Conservation (phyloP, 2,113 vertebrate species). For the Ameiurus melas region DNA sequence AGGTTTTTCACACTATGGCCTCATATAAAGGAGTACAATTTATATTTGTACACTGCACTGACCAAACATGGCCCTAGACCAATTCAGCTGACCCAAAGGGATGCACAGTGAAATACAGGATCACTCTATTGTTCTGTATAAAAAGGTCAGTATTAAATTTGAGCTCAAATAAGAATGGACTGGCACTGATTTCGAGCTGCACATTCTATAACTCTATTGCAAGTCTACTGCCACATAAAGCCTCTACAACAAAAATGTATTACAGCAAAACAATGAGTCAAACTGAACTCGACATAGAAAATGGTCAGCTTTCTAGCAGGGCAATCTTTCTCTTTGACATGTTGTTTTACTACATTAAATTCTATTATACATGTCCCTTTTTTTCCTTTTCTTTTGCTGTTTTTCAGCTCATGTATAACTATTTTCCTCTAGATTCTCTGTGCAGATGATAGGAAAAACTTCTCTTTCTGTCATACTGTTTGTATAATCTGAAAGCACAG, state of each 20-base stretch:
- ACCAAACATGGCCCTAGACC: constrained; percentile 13
- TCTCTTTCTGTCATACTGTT: not conserved
- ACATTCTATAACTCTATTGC: constrained; percentile 67
- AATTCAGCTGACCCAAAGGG: constrained; percentile 22
- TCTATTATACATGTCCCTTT: not conserved
- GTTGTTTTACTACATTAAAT: not conserved
- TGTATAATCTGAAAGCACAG: not conserved
- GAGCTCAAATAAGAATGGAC: constrained; percentile 22
- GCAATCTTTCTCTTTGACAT: not conserved
- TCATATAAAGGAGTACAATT: constrained; percentile 15
- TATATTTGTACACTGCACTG: constrained; percentile 14
- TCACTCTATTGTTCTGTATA: constrained; percentile 8
- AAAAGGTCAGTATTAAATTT: constrained; percentile 22
- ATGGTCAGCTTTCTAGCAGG: not conserved
- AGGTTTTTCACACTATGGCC: not conserved
- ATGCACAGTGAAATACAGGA: not conserved
- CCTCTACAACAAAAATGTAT: constrained; percentile 16
- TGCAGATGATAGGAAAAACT: not conserved
- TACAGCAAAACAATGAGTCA: not conserved
- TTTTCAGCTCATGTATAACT: not conserved
- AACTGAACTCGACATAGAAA: not conserved
- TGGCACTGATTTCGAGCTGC: not conserved
- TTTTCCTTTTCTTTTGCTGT: not conserved
- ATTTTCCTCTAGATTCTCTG: not conserved
- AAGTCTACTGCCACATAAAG: constrained; percentile 63